Evolutionary conservation across 2,888 invertebrate species (phyloP), one percentile per base, ranked within the genome.

Genomic region (Chaitophorus viminalis): DNA sequence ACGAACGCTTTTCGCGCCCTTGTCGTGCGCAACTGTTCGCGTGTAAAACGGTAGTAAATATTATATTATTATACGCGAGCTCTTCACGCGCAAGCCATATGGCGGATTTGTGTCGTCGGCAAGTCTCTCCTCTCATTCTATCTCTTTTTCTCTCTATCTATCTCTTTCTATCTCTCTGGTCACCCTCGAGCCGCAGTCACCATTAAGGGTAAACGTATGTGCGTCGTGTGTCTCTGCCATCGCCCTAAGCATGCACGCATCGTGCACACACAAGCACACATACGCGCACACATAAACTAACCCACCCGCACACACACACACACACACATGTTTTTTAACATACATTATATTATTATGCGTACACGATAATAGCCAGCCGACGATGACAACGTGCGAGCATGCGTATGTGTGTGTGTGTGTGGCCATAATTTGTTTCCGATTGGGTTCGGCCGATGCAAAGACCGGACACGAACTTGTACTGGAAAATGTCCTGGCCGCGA

Each of bases 1-100:
- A n/a, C 18, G 79, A 52, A 54, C 46, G 60, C 31, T n/a, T 60
- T 54, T 74, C 54, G 36, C 74, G 29, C 82, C 82, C 74, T 74
- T 36, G 33, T 25, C 81, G 46, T 29, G 46, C 31, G 39, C n/a
- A 9, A 11, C 46, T 33, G 77, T 78, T 85, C n/a, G 85, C 85
- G 85, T 86, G 85, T 86, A 86, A 86, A 86, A 78, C 78, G 70
- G 52, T 78, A 86, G 70, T 86, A 86, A 86, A 78, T 21, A 46
- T 46, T 46, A 46, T 46, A 9, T 46, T 36, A n/a, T n/a, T n/a
- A 9, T 46, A 72, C 77, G 9, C n/a, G 52, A 14, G 14, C 36
- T 29, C 36, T 18, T 9, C 21, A n/a, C 52, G 74, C 60, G 74
- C 29, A 29, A 18, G 70, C 77, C 85, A 86, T 86, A 86, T 78